Base-by-base conservation (phyloP, 2,888 invertebrate genomes). In the Pemphredon lugubris region DNA sequence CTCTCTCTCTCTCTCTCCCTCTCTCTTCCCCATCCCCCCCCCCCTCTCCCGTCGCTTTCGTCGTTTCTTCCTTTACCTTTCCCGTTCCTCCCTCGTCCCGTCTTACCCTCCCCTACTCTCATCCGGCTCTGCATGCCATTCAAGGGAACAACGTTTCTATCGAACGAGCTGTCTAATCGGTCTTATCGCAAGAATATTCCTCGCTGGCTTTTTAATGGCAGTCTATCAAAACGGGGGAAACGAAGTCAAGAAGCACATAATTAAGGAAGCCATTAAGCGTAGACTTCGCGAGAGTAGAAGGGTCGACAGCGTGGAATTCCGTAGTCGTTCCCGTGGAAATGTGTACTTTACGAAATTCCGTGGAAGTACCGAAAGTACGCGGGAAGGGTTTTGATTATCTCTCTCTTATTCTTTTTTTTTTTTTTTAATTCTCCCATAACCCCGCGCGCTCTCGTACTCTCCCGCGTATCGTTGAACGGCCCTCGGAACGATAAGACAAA, bases 141-240 rank as follows among this genome's bases (percentile, higher is more conserved):
- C 73, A 65, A 67, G 63, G 68, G 75, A 68, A 68, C 77, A 77
- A 77, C 77, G 77, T 68, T 77, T 65, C 68, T 54, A 77, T 75
- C 57, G 77, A 77, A 77, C 72, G 77, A 68, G 55, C 77, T 68
- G 72, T 72, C 77, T 67, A 68, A 75, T 71, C 77, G 74, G 55
- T 68, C 72, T 77, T 72, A 75, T 77, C 77, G 64, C 30, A 16
- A 55, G 60, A 63, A 74, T 71, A 75, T 71, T 58, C 58, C 63
- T 64, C 68, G 64, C 71, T 60, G 48, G 75, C 65, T 64, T 42
- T 59, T 61, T 61, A 71, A 73, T 73, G 66, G 51, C 51, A 42
- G 57, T 40, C 60, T 71, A 65, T 61, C 65, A 50, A 55, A 72
- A 50, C 16, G 47, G 42, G 26, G 26, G 26, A 26, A 26, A 57